A percentile compares a stretch with the other conserved stretches of the same genome.
phyloP scores from a whole-genome alignment of 2,113 vertebrate species.

The Ceratotherium simum region DNA sequence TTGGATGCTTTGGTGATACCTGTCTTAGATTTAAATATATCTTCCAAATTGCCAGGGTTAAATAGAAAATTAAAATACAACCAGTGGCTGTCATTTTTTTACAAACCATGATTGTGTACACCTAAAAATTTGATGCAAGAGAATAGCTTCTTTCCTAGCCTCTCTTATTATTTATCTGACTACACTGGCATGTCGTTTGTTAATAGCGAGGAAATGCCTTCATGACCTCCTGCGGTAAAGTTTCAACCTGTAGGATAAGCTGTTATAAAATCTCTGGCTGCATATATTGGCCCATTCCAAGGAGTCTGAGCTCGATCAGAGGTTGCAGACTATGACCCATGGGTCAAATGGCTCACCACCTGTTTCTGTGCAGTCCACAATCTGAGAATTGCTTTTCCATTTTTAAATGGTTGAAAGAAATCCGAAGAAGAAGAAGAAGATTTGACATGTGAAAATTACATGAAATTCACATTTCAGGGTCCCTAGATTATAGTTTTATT shows the following conservation, averaged over 20 bases:
- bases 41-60: slow-evolving; percentile 13
- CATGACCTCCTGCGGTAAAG: neutral
- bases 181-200: neutral
- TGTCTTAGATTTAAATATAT: neutral
- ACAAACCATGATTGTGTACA: neutral
- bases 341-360: neutral
- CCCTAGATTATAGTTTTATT: neutral
- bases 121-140: slow-evolving; percentile 34
- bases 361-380: neutral
- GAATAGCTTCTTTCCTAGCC: slow-evolving; percentile 9
- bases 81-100: neutral
- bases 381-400: neutral
- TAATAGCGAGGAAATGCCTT: slow-evolving; percentile 3
- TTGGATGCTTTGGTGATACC: neutral
- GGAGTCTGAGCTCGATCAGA: neutral
- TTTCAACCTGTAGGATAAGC: neutral
- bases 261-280: neutral
- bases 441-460: neutral
- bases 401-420: slow-evolving; percentile 29
- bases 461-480: neutral
- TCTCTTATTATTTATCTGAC: slow-evolving; percentile 35
- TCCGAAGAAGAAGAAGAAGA: neutral
- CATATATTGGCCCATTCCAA: neutral
- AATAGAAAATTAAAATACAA: slow-evolving; percentile 11
- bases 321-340: neutral